Evolutionary conservation across 2,113 vertebrate genomes (phyloP).

Genomic region (Xerus inauris): DNA sequence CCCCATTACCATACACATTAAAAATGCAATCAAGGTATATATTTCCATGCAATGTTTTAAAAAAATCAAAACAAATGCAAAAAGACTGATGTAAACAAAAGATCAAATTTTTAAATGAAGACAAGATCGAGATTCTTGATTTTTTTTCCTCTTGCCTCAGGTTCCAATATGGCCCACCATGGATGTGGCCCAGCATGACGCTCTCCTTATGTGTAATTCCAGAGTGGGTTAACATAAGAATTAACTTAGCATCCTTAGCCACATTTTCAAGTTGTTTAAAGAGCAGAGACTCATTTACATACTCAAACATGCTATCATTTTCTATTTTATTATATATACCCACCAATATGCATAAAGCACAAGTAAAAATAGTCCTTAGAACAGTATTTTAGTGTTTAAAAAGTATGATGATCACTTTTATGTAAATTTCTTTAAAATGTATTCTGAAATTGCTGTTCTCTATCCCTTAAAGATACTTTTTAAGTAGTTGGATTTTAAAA

Average conservation of each 20-base stretch:
- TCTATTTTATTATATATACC: background rate
- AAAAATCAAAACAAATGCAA: background rate
- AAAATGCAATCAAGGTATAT: background rate
- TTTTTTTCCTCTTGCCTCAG: background rate
- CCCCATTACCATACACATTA: too few relatives aligned
- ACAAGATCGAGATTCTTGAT: background rate
- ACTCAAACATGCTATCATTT: background rate
- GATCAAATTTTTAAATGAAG: background rate
- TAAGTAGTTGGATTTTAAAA: conserved; percentile 6
- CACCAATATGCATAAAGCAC: background rate
- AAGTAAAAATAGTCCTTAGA: background rate
- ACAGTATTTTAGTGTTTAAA: background rate
- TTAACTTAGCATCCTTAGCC: background rate
- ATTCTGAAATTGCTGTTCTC: background rate
- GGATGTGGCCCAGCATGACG: background rate
- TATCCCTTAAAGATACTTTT: background rate
- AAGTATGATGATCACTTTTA: background rate
- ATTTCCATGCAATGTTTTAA: background rate
- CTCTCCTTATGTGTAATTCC: background rate
- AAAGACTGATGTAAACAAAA: background rate
- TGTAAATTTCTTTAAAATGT: background rate
- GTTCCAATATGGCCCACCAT: background rate
- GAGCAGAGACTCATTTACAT: background rate
- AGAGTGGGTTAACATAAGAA: background rate
- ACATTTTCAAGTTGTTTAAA: background rate